Evolutionary conservation across 1,140 invertebrate species (phyloP).

Genomic region (Neodiprion virginianus): DNA sequence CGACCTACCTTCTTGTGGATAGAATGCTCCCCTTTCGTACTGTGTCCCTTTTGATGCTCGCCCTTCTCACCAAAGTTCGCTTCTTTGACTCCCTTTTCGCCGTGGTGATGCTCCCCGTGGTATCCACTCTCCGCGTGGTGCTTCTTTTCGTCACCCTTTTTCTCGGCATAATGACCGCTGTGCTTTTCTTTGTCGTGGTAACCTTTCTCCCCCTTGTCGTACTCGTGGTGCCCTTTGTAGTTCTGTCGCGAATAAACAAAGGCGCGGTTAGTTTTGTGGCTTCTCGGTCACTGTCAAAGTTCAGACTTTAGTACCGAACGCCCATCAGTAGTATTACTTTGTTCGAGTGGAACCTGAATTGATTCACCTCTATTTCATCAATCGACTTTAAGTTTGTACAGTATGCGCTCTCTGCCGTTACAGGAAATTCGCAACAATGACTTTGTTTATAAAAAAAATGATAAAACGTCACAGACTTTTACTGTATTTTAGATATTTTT

Average conservation of each 20-base stretch:
- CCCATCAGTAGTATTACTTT: conserved; percentile 15
- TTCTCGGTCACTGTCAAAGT: too few species aligned
- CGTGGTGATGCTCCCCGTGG: conserved; percentile 48
- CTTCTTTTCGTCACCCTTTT: conserved; percentile 52
- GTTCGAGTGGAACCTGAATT: conserved; percentile 3
- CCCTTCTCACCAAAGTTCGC: conserved; percentile 55
- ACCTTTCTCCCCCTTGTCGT: conserved; percentile 55
- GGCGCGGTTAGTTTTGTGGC: too few species aligned
- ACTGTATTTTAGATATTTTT: neutral
- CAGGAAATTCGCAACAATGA: neutral
- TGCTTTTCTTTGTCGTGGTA: conserved; percentile 57
- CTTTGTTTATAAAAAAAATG: too few species aligned
- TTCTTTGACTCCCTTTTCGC: conserved; percentile 50
- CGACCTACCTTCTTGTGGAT: conserved; percentile 58
- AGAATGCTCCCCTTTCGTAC: conserved; percentile 60
- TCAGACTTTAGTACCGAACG: too few species aligned
- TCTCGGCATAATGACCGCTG: conserved; percentile 52
- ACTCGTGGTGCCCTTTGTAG: conserved; percentile 55
- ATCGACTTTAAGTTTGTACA: conserved; percentile 5
- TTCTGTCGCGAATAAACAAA: conserved; percentile 32
- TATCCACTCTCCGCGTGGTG: conserved; percentile 53
- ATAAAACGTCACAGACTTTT: conserved; percentile 9
- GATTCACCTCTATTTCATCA: neutral
- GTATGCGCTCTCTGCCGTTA: neutral
- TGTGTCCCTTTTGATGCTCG: conserved; percentile 59